A percentile compares a stretch with the other conserved stretches of the same genome.
These are phyloP conservation scores for Pseudoatta argentina DNA, from an alignment of 1,140 invertebrate genomes.

Conservation along the genomic window DNA sequence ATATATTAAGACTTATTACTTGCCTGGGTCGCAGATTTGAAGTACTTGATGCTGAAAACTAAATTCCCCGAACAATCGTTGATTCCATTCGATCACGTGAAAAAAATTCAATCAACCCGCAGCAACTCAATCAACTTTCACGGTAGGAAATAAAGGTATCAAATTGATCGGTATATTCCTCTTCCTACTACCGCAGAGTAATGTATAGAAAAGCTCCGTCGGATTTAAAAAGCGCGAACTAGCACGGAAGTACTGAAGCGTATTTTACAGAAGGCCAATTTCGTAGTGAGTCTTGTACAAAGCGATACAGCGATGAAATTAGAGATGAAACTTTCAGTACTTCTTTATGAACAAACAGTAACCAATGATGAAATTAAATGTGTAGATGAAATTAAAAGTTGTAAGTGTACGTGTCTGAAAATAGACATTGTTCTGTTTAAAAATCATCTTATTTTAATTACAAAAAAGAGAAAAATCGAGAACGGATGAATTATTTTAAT, in stretches of 20 bases:
- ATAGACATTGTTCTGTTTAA: constrained; percentile 5
- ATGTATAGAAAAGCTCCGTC: constrained; percentile 61
- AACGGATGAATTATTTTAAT: neutral
- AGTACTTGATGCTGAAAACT: constrained; percentile 39
- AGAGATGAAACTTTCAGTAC: constrained; percentile 29
- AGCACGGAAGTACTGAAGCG: constrained; percentile 49
- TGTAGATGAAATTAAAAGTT: neutral
- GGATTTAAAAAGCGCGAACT: constrained; percentile 65
- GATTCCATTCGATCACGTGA: constrained; percentile 47
- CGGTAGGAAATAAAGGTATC: constrained; percentile 65
- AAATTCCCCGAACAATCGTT: constrained; percentile 62
- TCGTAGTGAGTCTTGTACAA: constrained; percentile 44
- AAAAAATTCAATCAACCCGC: constrained; percentile 70
- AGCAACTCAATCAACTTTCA: constrained; percentile 73
- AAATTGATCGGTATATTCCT: constrained; percentile 65
- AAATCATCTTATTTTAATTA: neutral
- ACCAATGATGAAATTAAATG: neutral
- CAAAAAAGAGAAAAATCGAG: neutral
- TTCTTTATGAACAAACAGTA: constrained; percentile 34
- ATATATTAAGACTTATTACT: constrained; percentile 25
- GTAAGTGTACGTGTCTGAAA: neutral
- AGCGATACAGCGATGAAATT: constrained; percentile 40
- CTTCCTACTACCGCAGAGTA: constrained; percentile 51
- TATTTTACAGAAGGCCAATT: constrained; percentile 66
- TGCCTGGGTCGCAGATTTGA: neutral